phyloP scores from a whole-genome alignment of 2,797 vertebrate species.

The Potorous gilbertii region DNA sequence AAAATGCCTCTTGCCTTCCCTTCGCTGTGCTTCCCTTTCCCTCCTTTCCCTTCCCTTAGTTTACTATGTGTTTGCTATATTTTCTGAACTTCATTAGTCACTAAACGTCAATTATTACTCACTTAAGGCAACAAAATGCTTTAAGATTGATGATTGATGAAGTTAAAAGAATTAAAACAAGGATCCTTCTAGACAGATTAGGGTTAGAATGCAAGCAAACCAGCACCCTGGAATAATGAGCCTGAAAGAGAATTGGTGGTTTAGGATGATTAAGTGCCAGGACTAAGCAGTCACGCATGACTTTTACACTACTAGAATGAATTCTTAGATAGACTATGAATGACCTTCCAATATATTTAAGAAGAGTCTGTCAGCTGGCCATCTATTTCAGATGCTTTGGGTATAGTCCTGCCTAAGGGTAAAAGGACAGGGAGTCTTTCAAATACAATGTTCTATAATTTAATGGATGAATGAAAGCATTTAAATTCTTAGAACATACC shows the following conservation, averaged over 20 bases:
- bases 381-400: slow-evolving; percentile 34
- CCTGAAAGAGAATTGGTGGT: slow-evolving; percentile 44
- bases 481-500: slow-evolving; percentile 25
- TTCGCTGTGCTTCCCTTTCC: fast-evolving
- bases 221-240: background rate
- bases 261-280: slow-evolving; percentile 32
- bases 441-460: background rate
- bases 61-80: background rate
- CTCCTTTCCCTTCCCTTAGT: background rate
- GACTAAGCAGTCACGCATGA: slow-evolving; percentile 31
- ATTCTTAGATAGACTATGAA: background rate
- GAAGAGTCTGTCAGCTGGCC: slow-evolving; percentile 18
- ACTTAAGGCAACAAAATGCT: slow-evolving; percentile 24
- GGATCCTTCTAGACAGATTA: slow-evolving; percentile 36
- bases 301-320: background rate
- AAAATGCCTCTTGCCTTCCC: no score
- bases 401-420: slow-evolving; percentile 34
- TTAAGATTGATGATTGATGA: background rate
- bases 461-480: slow-evolving; percentile 11
- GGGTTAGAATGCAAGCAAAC: background rate
- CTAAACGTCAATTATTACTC: slow-evolving; percentile 25
- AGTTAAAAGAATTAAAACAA: background rate
- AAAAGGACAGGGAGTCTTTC: slow-evolving; percentile 9
- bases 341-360: slow-evolving; percentile 1
- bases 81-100: background rate